Percentiles rank a stretch among this genome's conserved stretches.
Evolutionary conservation across 1,140 invertebrate genomes (phyloP).

Genomic region (Liolophura sinensis): DNA sequence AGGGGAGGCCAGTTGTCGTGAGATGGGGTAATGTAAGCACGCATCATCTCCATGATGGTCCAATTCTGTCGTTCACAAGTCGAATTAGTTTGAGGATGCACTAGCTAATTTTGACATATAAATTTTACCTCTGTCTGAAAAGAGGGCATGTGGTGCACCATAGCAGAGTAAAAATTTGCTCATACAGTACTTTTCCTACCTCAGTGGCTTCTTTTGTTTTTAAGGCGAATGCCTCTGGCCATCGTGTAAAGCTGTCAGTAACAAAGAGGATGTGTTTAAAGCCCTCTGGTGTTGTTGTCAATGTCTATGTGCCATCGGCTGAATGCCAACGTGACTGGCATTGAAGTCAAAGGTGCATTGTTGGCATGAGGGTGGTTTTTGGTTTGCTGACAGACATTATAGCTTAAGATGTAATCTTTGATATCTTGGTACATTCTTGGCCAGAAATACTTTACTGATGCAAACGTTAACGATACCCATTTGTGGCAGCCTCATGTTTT

Average conservation of each 20-base stretch:
- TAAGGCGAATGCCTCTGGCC: constrained; percentile 5
- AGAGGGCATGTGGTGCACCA: constrained; percentile 6
- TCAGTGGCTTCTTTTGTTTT: constrained; percentile 3
- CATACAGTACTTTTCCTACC: no score
- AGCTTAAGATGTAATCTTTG: constrained; percentile 1
- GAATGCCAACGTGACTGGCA: not conserved
- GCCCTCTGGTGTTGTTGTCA: not conserved
- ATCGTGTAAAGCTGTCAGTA: constrained; percentile 1
- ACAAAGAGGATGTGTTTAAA: constrained; percentile 7
- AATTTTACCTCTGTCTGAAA: constrained; percentile 10
- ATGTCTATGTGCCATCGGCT: no score
- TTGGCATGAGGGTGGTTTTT: not conserved
- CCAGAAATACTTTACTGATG: not conserved
- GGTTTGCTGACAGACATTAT: not conserved
- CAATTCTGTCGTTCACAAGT: constrained; percentile 8
- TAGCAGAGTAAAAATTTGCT: constrained; percentile 9
- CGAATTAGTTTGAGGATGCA: constrained; percentile 11
- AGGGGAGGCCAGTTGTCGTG: constrained; percentile 1
- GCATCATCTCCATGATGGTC: not conserved
- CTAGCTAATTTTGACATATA: constrained; percentile 2
- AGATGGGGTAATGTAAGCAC: constrained; percentile 4
- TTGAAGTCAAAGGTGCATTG: not conserved
- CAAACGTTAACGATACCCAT: not conserved
- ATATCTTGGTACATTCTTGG: constrained; percentile 9
- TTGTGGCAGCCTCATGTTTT: not conserved